A percentile compares a stretch with the other conserved stretches of the same genome.
Evolutionary conservation across 2,113 vertebrate genomes (phyloP).

Genomic region (Aptenodytes patagonicus): DNA sequence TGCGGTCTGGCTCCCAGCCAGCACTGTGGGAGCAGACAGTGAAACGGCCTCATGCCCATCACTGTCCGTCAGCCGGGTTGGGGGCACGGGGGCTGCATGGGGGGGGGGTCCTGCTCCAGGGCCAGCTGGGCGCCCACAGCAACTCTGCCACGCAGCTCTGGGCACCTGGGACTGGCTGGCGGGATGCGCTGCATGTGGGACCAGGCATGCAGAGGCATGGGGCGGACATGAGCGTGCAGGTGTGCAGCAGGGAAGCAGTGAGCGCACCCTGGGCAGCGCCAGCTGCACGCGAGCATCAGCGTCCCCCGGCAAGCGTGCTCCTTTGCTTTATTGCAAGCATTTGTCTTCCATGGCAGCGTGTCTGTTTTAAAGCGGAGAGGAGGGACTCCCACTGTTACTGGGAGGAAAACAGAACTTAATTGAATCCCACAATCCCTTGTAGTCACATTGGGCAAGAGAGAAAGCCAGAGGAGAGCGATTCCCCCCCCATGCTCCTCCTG

Average conservation of each 20-base stretch:
- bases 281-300: neutral
- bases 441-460: neutral
- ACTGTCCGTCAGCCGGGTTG: accelerated
- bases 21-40: accelerated
- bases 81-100: accelerated
- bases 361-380: neutral
- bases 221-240: neutral
- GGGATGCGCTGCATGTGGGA: accelerated
- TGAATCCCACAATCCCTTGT: neutral
- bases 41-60: accelerated
- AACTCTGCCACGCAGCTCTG: neutral
- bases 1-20: neutral
- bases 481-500: accelerated
- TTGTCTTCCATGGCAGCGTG: slow-evolving; percentile 14
- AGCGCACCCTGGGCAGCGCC: accelerated
- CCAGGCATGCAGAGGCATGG: accelerated
- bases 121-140: neutral
- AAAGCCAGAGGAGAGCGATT: neutral
- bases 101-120: neutral
- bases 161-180: accelerated
- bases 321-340: slow-evolving; percentile 14
- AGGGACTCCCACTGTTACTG: slow-evolving; percentile 12
- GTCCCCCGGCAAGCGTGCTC: neutral
- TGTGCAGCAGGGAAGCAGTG: neutral
- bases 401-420: slow-evolving; percentile 37